Base-by-base conservation (phyloP, 2,888 invertebrate species). In the Laothoe populi region DNA sequence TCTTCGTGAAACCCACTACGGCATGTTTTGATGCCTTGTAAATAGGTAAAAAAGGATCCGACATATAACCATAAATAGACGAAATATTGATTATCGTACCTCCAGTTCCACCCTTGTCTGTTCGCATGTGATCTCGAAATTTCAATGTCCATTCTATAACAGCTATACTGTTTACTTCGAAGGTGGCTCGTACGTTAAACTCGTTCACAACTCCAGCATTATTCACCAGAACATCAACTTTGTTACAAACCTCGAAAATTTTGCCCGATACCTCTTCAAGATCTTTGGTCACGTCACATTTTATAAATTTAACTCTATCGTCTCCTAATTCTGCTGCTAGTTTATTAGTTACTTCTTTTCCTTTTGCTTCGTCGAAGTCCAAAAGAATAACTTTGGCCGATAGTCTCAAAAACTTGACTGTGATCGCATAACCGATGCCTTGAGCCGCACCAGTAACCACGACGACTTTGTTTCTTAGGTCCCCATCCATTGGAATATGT, bases 1-100 rank as follows among this genome's bases (percentile, higher is more conserved):
- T 88, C 59, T 85, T 84, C 49, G 84, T 84, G 61, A 93, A 77
- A 10, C 91, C 93, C 16, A 87, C 75, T 1, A 93, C 87, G 11
- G 88, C 92, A 61, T 86, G 87, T 75, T 94, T 94, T 0, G 94
- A 93, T 0, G 93, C 93, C 63, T 67, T 66, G 42, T 74, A 74
- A 13, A 63, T 45, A 1, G 63, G 57, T 4, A 19, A 0, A 24
- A 46, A 70, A n/a, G 64, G 68, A 4, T n/a, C 13, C 0, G 60
- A 4, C 35, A 64, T 61, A 21, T 64, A 72, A n/a, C 71, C 72
- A 38, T 64, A 68, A 35, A 71, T 72, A 8, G 72, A 72, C 7
- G 69, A 90, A 42, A 94, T 86, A 75, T 95, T 95, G 19, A 95
- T 86, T 48, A 95, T 88, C 1, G 90, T 87, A 8, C 95, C 95